Conservation (phyloP, 2,113 vertebrate genomes). For the Oncorhynchus tshawytscha region DNA sequence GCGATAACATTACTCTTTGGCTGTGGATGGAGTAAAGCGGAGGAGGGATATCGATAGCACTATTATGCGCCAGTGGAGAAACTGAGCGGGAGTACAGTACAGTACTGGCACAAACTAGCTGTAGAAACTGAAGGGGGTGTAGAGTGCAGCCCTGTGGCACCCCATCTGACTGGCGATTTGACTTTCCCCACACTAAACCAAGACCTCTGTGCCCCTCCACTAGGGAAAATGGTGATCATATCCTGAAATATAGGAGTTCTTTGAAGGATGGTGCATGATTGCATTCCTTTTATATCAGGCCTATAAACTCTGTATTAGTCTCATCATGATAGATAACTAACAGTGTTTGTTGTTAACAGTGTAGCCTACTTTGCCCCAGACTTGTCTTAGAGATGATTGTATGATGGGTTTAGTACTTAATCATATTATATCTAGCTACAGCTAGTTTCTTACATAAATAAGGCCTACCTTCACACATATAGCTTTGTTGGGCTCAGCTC, state of each 20-base stretch:
- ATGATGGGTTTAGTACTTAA: neutral
- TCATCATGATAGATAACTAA: too few relatives aligned
- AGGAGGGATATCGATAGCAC: neutral
- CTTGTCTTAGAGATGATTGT: neutral
- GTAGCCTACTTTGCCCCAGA: neutral
- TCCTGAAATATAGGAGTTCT: neutral
- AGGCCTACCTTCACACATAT: too few relatives aligned
- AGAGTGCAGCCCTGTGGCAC: too few relatives aligned
- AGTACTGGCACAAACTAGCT: neutral
- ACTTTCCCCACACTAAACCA: neutral
- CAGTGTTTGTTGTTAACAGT: too few relatives aligned
- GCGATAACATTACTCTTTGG: constrained; percentile 36
- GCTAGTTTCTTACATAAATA: too few relatives aligned
- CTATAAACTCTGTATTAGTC: too few relatives aligned
- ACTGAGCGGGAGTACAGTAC: neutral
- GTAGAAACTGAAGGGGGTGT: neutral
- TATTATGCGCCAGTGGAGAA: neutral
- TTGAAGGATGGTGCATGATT: too few relatives aligned
- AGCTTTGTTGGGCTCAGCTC: too few relatives aligned
- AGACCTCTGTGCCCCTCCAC: neutral
- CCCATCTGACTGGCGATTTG: too few relatives aligned
- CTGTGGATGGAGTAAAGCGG: constrained; percentile 18
- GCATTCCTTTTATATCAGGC: too few relatives aligned
- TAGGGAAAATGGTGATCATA: neutral
- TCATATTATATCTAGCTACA: too few relatives aligned